Evolutionary conservation across 2,797 vertebrate genomes (phyloP).

Genomic region (Eulemur mongoz): DNA sequence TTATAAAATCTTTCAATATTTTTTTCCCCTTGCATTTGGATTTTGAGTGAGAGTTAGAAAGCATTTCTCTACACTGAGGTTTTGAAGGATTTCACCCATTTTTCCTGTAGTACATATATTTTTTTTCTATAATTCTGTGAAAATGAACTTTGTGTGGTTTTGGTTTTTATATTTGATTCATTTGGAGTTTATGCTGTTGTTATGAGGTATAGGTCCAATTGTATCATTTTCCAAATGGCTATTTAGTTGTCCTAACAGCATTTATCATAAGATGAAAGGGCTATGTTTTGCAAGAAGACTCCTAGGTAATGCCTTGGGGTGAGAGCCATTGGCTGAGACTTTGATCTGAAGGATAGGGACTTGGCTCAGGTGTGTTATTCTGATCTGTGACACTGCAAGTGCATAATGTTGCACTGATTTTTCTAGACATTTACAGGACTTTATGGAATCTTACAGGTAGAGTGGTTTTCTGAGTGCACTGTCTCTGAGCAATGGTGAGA

Average conservation of each 20-base stretch:
- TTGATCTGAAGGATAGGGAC: not conserved
- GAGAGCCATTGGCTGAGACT: not conserved
- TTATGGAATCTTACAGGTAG: not conserved
- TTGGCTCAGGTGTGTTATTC: not conserved
- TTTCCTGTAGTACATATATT: not conserved
- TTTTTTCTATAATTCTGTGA: not conserved
- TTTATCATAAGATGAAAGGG: not conserved
- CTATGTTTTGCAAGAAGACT: not conserved
- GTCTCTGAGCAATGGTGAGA: not conserved
- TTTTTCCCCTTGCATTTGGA: not conserved
- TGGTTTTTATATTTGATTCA: not conserved
- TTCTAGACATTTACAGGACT: not conserved
- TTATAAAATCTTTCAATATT: not conserved
- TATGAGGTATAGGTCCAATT: not conserved
- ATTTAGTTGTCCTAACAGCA: not conserved
- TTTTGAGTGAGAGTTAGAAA: conserved; percentile 7
- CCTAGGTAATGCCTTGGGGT: not conserved
- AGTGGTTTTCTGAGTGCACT: not conserved
- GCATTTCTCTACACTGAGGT: not conserved
- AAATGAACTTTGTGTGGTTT: not conserved
- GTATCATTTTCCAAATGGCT: not conserved
- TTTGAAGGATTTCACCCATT: not conserved
- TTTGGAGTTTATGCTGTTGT: not conserved
- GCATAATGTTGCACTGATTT: not conserved
- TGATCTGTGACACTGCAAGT: not conserved